These are phyloP conservation scores for Siniperca obscura DNA, from an alignment of 2,797 vertebrate genomes.

Conservation along the genomic window DNA sequence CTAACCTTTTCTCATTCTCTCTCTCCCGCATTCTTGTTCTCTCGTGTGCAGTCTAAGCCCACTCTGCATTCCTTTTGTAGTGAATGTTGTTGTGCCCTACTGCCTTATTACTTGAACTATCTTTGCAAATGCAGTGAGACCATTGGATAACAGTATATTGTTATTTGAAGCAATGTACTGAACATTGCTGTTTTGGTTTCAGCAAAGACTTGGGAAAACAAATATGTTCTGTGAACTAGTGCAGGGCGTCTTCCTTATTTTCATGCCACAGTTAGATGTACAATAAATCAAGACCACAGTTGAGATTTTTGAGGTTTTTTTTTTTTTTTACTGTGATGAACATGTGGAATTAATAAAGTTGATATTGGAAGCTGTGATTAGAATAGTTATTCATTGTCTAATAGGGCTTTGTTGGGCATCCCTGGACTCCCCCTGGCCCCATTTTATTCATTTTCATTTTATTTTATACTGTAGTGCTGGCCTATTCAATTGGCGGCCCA, in stretches of 20 bases:
- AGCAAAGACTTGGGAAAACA: conserved; percentile 1
- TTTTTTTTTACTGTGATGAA: background rate
- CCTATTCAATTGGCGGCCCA: no score
- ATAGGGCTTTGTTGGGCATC: background rate
- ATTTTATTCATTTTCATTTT: no score
- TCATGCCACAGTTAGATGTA: conserved; percentile 6
- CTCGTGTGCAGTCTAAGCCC: conserved; percentile 46
- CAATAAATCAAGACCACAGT: background rate
- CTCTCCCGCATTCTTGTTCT: conserved; percentile 39
- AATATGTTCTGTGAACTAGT: background rate
- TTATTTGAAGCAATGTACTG: conserved; percentile 41
- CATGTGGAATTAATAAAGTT: background rate
- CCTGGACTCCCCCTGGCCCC: background rate
- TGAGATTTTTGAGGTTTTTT: background rate
- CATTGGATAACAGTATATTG: conserved; percentile 27
- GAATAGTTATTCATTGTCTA: background rate
- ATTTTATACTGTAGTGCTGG: no score
- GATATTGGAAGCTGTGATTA: conserved; percentile 2
- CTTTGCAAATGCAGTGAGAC: conserved; percentile 51
- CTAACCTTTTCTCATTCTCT: conserved; percentile 8
- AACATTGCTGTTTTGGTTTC: conserved; percentile 25
- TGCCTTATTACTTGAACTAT: conserved; percentile 56
- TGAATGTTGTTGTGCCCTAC: conserved; percentile 40
- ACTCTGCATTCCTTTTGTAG: conserved; percentile 38
- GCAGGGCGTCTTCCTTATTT: background rate